Base-by-base conservation (phyloP, 2,113 vertebrate genomes). In the Brachirus orientalis region DNA sequence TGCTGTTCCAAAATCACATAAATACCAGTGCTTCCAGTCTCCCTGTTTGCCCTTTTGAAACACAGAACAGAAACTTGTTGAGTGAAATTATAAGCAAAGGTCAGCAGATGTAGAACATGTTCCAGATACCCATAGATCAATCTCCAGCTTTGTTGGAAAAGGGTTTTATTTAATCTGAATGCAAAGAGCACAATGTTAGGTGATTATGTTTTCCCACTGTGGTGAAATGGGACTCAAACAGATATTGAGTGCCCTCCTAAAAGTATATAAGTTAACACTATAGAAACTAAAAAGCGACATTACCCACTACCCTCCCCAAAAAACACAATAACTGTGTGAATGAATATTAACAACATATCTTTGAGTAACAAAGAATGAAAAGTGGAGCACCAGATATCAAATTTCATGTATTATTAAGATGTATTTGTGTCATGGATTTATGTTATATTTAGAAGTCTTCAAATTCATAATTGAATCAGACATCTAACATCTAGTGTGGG, bases 11-110 rank as follows among this genome's bases (percentile, higher is more conserved):
- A 53, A 95, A 92, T 92, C 93, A 92, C 92, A 91, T 94, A 95
- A 96, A 96, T 95, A 95, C 92, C 95, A 94, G 93, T 93, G 87
- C 85, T 92, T 88, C 89, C 90, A 90, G 87, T 79, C 91, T 86
- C 88, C 90, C 90, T 75, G 68, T 80, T 78, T 93, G 92, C 92
- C 95, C 94, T 95, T 96, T 95, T 89, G 75, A 93, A 93, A 93
- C 85, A 93, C 89, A 85, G 90, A 85, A 93, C 67, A 89, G 88
- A 82, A 88, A 86, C 92, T 93, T 92, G 92, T 88, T 93, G 93
- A 90, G 89, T 90, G 89, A 92, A 93, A 96, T 96, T 95, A 95
- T 95, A 95, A 96, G 94, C 94, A 97, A 98, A 98, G 96, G 96
- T 97, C 95, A 96, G 79, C 85, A 93, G 67, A 83, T 80, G 80